Conservation (phyloP, 2,113 vertebrate genomes). For the Galeopterus variegatus region DNA sequence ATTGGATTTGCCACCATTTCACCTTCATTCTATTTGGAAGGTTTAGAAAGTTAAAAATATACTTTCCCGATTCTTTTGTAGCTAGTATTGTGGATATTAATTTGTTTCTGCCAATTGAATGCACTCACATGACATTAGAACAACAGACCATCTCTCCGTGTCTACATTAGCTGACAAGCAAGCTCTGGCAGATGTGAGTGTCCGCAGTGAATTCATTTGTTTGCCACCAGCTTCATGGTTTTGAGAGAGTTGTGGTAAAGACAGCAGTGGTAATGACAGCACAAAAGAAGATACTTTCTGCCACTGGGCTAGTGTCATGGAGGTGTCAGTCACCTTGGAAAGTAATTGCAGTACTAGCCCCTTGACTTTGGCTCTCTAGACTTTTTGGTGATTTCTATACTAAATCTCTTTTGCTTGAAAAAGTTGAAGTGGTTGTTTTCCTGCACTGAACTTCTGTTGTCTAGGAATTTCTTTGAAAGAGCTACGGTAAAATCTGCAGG, state of each 20-base stretch:
- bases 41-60: background rate
- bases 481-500: background rate
- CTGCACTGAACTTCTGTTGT: background rate
- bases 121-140: background rate
- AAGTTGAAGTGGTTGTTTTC: background rate
- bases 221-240: background rate
- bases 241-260: background rate
- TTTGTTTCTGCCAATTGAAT: background rate
- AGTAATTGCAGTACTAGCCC: background rate
- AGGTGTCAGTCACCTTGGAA: background rate
- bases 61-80: background rate
- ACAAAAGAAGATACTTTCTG: background rate
- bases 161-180: background rate
- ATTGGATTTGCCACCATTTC: background rate
- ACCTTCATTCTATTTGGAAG: background rate
- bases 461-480: background rate
- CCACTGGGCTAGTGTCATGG: background rate
- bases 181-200: accelerated
- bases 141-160: background rate
- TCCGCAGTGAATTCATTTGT: background rate
- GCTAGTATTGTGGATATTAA: background rate
- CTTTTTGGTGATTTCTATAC: background rate
- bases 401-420: background rate
- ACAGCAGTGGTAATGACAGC: accelerated
- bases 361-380: background rate